Evolutionary conservation across 2,797 vertebrate genomes (phyloP).

Genomic region (Gymnocypris eckloni): DNA sequence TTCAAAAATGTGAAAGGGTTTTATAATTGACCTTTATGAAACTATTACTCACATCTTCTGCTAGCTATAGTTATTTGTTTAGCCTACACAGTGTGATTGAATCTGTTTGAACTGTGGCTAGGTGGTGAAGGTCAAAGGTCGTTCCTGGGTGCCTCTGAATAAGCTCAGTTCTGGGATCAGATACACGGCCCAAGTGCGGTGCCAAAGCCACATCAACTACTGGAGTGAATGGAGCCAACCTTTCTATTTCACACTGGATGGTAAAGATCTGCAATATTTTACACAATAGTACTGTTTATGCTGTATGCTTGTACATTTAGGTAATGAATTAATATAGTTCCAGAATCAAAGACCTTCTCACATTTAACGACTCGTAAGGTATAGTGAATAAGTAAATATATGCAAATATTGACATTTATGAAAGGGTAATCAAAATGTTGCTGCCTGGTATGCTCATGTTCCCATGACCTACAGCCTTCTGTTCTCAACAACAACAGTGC

Average conservation of each 20-base stretch:
- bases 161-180: conserved; percentile 72
- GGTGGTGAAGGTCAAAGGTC: conserved; percentile 52
- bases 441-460: neutral
- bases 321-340: neutral
- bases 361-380: neutral
- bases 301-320: neutral
- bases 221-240: conserved; percentile 92
- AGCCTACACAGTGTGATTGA: neutral
- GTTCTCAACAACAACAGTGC: conserved; percentile 3
- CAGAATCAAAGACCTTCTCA: too few relatives aligned
- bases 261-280: conserved; percentile 70
- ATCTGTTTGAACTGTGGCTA: conserved; percentile 18
- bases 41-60: neutral
- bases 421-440: conserved; percentile 10
- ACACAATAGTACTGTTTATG: neutral
- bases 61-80: neutral
- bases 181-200: conserved; percentile 80
- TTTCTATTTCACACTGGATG: conserved; percentile 73
- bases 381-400: neutral
- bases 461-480: neutral
- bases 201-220: conserved; percentile 71
- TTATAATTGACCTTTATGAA: neutral
- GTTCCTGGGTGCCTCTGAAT: conserved; percentile 71
- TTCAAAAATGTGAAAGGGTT: neutral
- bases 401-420: conserved; percentile 26